Base-by-base conservation (phyloP, 2,888 invertebrate species). In the Diaphora mendica region DNA sequence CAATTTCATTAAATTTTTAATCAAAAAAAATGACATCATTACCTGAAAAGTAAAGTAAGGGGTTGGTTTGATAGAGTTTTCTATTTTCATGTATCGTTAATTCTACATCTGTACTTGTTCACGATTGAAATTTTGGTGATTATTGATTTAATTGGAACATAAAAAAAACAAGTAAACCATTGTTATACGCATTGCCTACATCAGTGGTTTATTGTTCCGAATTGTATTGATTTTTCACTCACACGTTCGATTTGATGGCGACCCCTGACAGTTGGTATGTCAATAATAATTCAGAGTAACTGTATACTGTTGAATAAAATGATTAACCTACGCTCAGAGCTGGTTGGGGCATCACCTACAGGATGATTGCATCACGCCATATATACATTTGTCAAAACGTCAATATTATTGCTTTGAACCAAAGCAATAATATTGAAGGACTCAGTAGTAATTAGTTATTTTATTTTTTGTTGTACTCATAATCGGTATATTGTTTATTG, bases 271-370 rank as follows among this genome's bases (percentile, higher is more conserved):
- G 92, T 94, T 94, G 94, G 93, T 89, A 84, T 91, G 93, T 94
- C 94, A 94, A 93, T 94, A 95, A 94, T 94, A 94, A 94, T 93
- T 91, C 90, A 81, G 86, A 80, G 92, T 94, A 94, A 95, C 92
- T 81, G 91, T 92, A 94, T 91, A 94, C 91, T 91, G 93, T 91
- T 93, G 94, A 93, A 95, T 95, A 92, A 94, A 95, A 95, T 94
- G 94, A 95, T 95, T 95, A 95, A 94, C 94, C 94, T 91, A 84
- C 88, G 87, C 85, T 86, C 87, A 79, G 87, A 86, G 85, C 74
- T 82, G 84, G 76, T 79, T 75, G 75, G 74, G 77, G 88, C 85
- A 86, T 86, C 66, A 62, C 62, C 17, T 82, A 86, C 82, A 86
- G 87, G 82, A 66, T 85, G 87, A 33, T 79, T 75, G 51, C 44